Percentiles rank a stretch among this genome's conserved stretches.
These are phyloP conservation scores for Oxyscelio sp. DNA, from an alignment of 2,888 invertebrate species.

Conservation along the genomic window DNA sequence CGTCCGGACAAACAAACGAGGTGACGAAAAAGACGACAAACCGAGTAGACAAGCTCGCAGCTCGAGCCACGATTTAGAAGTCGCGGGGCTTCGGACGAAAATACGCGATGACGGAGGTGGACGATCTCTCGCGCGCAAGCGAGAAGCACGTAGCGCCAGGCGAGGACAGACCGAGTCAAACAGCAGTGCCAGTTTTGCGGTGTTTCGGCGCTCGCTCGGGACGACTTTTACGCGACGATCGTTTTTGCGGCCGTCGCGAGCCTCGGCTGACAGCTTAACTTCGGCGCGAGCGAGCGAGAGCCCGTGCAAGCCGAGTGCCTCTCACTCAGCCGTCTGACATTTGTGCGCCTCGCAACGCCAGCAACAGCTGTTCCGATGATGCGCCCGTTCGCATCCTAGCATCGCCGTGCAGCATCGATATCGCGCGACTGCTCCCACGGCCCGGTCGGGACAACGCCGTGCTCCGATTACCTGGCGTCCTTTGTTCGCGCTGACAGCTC, in stretches of 20 bases:
- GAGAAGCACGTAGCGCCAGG: constrained; percentile 42
- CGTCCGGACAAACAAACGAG: not conserved
- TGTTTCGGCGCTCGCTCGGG: not conserved
- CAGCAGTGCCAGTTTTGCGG: constrained; percentile 27
- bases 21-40: too few relatives aligned
- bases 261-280: too few relatives aligned
- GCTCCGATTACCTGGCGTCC: constrained; percentile 6
- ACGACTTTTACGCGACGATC: too few relatives aligned
- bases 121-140: constrained; percentile 28
- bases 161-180: constrained; percentile 32
- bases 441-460: not conserved
- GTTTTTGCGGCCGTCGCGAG: not conserved
- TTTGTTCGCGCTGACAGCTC: constrained; percentile 29
- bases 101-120: constrained; percentile 45
- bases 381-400: constrained; percentile 10
- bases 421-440: not conserved
- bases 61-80: too few relatives aligned
- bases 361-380: constrained; percentile 63
- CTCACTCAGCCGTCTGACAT: constrained; percentile 60
- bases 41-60: too few relatives aligned
- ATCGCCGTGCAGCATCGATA: not conserved
- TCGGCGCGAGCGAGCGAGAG: too few relatives aligned
- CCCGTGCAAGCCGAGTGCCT: constrained; percentile 13
- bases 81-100: constrained; percentile 38
- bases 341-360: constrained; percentile 51